Conservation (phyloP, 2,113 vertebrate genomes). For the Tyrannus savana region DNA sequence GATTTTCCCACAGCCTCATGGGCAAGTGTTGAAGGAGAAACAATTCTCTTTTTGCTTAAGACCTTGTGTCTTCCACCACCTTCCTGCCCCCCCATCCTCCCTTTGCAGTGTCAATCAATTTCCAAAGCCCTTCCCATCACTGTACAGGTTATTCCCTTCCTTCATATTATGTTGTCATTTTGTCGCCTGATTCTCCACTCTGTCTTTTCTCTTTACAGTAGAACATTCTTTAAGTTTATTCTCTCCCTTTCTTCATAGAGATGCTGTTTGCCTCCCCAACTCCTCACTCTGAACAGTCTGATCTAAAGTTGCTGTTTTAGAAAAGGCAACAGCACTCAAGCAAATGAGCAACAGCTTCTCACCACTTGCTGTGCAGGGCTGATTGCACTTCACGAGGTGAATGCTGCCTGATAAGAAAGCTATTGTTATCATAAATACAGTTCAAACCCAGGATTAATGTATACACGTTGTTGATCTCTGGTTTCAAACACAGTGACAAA, state of each 20-base stretch:
- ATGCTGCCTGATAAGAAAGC: neutral
- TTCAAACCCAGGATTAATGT: neutral
- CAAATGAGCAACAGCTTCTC: neutral
- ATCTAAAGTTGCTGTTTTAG: neutral
- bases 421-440: neutral
- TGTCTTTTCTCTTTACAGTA: neutral
- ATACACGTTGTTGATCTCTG: neutral
- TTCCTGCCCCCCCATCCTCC: neutral
- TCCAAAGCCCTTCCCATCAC: neutral
- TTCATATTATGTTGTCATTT: neutral
- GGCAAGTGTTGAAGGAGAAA: neutral
- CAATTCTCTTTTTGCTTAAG: neutral
- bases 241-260: accelerated
- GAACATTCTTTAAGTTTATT: neutral
- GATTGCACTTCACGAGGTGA: neutral
- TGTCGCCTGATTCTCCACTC: neutral
- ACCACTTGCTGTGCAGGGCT: neutral
- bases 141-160: neutral
- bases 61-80: neutral
- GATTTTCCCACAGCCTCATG: neutral
- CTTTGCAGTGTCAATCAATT: neutral
- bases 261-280: neutral
- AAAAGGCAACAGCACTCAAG: neutral
- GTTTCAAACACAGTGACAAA: neutral
- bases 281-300: neutral